Evolutionary conservation across 2,888 invertebrate species (phyloP).

Genomic region (Pyrocoelia pectoralis): DNA sequence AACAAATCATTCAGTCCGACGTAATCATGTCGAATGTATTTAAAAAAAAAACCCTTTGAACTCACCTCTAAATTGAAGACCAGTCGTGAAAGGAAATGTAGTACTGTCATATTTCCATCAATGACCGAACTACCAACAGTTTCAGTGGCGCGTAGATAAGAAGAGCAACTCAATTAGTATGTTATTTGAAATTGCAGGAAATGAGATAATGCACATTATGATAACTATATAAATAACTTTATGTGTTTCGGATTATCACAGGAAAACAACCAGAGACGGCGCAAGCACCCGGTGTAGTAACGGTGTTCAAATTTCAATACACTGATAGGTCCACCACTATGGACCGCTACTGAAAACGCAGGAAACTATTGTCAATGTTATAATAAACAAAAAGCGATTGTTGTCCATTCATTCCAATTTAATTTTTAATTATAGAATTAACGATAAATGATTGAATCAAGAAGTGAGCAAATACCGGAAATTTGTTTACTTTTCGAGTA

Average conservation of each 20-base stretch:
- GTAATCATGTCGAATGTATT: not conserved
- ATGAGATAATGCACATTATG: conserved; percentile 9
- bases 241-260: not conserved
- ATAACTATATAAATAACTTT: conserved; percentile 5
- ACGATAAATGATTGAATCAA: too few species aligned
- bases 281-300: too few species aligned
- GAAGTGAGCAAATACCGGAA: too few species aligned
- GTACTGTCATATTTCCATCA: not conserved
- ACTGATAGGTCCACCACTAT: too few species aligned
- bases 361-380: too few species aligned
- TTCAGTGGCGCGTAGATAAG: conserved; percentile 4
- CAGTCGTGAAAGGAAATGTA: too few species aligned
- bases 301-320: too few species aligned
- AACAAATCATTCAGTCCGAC: not conserved
- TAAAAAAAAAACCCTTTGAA: conserved; percentile 6
- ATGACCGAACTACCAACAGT: not conserved
- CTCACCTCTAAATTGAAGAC: not conserved
- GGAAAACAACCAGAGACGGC: conserved; percentile 1
- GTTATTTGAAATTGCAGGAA: conserved; percentile 10
- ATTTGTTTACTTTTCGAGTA: too few species aligned
- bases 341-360: too few species aligned
- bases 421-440: too few species aligned
- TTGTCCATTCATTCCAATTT: too few species aligned
- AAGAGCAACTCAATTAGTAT: conserved; percentile 6
- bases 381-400: too few species aligned